Percentiles rank a stretch among this genome's conserved stretches.
These are phyloP conservation scores for Myripristis murdjan DNA, from an alignment of 2,797 vertebrate species.

Conservation along the genomic window DNA sequence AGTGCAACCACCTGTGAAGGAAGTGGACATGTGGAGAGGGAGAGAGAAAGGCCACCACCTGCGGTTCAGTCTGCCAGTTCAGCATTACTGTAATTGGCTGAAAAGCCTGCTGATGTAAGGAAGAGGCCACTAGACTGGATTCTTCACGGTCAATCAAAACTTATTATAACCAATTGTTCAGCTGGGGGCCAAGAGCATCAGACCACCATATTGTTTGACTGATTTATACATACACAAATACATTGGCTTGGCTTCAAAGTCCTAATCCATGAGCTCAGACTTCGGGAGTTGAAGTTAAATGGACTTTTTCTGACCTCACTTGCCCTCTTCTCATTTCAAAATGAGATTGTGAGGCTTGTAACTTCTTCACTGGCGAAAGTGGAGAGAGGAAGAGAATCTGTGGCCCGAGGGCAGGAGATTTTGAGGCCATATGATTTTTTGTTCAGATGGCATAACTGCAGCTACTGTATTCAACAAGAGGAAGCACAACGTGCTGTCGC, in stretches of 20 bases:
- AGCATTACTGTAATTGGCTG: conserved; percentile 35
- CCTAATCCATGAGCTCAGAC: conserved; percentile 18
- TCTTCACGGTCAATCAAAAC: conserved; percentile 26
- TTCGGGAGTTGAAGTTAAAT: conserved; percentile 4
- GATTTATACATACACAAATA: background rate
- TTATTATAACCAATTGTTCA: conserved; percentile 23
- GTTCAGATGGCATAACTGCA: background rate
- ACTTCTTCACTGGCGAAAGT: background rate
- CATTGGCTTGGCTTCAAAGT: conserved; percentile 4
- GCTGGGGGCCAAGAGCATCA: conserved; percentile 7
- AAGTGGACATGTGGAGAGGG: too few species aligned
- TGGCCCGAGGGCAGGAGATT: background rate
- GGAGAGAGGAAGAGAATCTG: background rate
- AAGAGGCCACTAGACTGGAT: conserved; percentile 25
- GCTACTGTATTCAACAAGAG: background rate
- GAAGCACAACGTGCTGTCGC: too few species aligned
- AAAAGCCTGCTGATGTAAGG: too few species aligned
- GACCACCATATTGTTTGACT: background rate
- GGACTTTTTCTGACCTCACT: background rate
- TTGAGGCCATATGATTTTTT: background rate
- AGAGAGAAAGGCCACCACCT: too few species aligned
- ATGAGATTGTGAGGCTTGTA: conserved; percentile 10
- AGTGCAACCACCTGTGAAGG: too few species aligned
- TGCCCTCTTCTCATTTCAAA: conserved; percentile 21
- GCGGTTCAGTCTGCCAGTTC: background rate